Evolutionary conservation across 2,888 invertebrate species (phyloP), one percentile per base, ranked within the genome.

Genomic region (Caenorhabditis wallacei): DNA sequence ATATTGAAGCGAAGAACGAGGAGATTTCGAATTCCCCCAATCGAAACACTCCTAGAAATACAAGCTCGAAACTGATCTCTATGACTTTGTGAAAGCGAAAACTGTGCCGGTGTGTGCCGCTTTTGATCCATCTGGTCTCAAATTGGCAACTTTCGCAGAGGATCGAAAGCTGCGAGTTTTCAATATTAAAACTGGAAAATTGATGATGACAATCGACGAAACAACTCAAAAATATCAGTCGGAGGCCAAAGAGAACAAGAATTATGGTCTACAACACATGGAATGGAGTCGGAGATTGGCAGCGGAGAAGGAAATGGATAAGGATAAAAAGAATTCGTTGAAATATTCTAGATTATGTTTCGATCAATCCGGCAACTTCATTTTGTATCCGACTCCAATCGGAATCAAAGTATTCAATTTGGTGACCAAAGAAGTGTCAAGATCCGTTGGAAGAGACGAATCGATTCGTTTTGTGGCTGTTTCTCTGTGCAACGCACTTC

Each of bases 261-360:
- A 89, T 95, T 95, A 20, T 96, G 96, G 97, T 88, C 93, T 99
- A 76, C 97, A 98, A 11, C 97, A 97, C 92, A 98, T 99, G 97
- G 99, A 99, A 93, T 99, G 98, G 93, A 97, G 97, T 0, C 94
- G 98, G 18, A 95, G 98, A 92, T 95, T 98, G 95, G 98, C 98
- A 0, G 95, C 95, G 0, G 99, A 99, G 92, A 94, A 96, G 59
- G 99, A 99, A 90, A 93, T 99, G 66, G 98, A 98, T 92, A 97
- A 90, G 54, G 88, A 85, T 18, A 66, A 76, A 10, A 78, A 63
- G 43, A 69, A 61, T 51, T 71, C 82, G 8, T 46, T 82, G 35
- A 35, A 68, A 59, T 48, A 86, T 84, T 72, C 86, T 57, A 64
- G 71, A 59, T 69, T 89, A 85, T 92, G 93, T 95, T 99, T 97